Conservation (phyloP, 1,140 invertebrate genomes). For the Euwallacea fornicatus region DNA sequence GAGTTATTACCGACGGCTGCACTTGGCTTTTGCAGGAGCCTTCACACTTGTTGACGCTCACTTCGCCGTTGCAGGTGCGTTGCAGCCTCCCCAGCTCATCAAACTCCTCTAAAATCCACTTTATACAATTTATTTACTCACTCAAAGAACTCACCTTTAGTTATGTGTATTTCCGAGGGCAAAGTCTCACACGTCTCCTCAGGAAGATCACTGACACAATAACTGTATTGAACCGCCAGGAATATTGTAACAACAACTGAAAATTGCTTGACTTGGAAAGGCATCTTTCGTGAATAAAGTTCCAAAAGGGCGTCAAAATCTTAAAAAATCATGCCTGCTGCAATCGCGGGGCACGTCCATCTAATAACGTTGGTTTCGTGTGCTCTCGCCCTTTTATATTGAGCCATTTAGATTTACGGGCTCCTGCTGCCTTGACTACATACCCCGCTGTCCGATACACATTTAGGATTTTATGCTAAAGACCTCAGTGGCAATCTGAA, state of each 20-base stretch:
- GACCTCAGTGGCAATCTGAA: slow-evolving; percentile 1
- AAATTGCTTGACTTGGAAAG: no score
- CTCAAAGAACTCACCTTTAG: slow-evolving; percentile 62
- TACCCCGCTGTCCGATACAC: slow-evolving; percentile 33
- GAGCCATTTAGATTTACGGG: slow-evolving; percentile 11
- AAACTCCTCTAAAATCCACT: slow-evolving; percentile 73
- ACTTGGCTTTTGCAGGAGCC: slow-evolving; percentile 88
- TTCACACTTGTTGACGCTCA: slow-evolving; percentile 86
- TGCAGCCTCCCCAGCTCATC: slow-evolving; percentile 77
- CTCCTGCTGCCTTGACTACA: slow-evolving; percentile 33
- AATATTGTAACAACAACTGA: background rate
- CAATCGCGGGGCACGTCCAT: no score
- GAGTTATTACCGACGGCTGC: slow-evolving; percentile 82
- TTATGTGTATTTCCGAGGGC: slow-evolving; percentile 76
- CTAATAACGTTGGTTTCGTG: background rate
- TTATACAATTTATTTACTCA: background rate
- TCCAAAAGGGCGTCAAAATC: no score
- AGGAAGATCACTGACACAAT: slow-evolving; percentile 43
- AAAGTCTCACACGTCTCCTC: slow-evolving; percentile 76
- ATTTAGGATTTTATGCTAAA: slow-evolving; percentile 44
- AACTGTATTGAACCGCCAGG: slow-evolving; percentile 30
- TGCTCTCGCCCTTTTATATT: slow-evolving; percentile 13
- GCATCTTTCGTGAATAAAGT: no score
- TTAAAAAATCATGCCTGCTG: no score
- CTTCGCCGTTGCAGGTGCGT: slow-evolving; percentile 83